Evolutionary conservation across 2,113 vertebrate species (phyloP).

Genomic region (Scortum barcoo): DNA sequence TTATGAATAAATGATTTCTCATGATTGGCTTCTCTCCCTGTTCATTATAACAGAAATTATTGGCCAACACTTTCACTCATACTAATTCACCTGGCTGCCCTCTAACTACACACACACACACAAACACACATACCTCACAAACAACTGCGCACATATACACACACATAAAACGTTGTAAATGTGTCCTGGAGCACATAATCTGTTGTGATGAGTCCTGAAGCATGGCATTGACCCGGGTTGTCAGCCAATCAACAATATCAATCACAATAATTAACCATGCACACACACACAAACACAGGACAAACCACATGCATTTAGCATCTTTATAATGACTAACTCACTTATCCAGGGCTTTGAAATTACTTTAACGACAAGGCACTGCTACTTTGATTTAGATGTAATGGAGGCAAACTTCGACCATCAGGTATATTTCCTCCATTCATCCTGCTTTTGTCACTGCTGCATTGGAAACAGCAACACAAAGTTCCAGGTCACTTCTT

Average conservation of each 20-base stretch:
- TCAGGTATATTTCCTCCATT: constrained; percentile 16
- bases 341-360: constrained; percentile 10
- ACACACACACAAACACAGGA: constrained; percentile 17
- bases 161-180: no score
- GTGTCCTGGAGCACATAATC: constrained; percentile 44
- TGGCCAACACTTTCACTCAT: constrained; percentile 54
- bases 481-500: constrained; percentile 28
- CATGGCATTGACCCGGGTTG: constrained; percentile 38
- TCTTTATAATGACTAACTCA: constrained; percentile 25
- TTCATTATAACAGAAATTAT: constrained; percentile 66
- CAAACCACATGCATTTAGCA: constrained; percentile 12
- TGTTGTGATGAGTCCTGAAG: constrained; percentile 41
- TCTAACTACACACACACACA: constrained; percentile 22
- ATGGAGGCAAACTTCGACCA: constrained; percentile 20
- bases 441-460: constrained; percentile 44
- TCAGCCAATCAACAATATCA: constrained; percentile 62
- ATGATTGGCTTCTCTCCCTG: constrained; percentile 62
- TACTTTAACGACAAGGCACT: constrained; percentile 19
- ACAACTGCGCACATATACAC: background rate
- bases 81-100: constrained; percentile 49
- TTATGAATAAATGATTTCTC: constrained; percentile 74
- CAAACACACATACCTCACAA: constrained; percentile 2
- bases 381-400: constrained; percentile 27
- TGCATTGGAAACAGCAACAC: constrained; percentile 39
- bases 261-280: constrained; percentile 53